Evolutionary conservation across 2,888 invertebrate species (phyloP).

Genomic region (Cataglyphis albicans): DNA sequence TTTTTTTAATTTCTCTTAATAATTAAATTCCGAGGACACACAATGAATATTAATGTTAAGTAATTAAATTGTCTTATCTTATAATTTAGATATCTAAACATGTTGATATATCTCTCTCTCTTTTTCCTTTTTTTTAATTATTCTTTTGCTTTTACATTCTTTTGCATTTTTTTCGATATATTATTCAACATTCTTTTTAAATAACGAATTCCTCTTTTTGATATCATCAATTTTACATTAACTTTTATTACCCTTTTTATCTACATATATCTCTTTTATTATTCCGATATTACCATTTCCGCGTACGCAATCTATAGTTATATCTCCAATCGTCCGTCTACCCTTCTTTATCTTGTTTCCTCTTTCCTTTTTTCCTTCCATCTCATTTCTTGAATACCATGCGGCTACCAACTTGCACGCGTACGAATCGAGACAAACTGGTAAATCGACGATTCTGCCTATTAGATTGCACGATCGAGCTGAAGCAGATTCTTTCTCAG

Average conservation of each 20-base stretch:
- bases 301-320: conserved; percentile 4
- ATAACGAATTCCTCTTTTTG: background rate
- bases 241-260: conserved; percentile 1
- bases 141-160: background rate
- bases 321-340: background rate
- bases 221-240: background rate
- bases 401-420: conserved; percentile 16
- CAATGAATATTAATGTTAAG: background rate
- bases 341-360: background rate
- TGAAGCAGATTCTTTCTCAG: conserved; percentile 24
- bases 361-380: background rate
- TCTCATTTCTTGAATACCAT: background rate
- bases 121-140: background rate
- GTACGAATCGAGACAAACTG: conserved; percentile 55
- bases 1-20: background rate
- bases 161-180: background rate
- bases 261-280: background rate
- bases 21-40: background rate
- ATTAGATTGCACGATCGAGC: conserved; percentile 27
- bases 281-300: background rate
- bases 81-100: background rate
- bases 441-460: conserved; percentile 21
- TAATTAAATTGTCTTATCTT: background rate
- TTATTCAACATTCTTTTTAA: background rate
- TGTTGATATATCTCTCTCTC: background rate